phyloP scores from a whole-genome alignment of 64 coral and sea anemone genomes.

The Montipora capricornis region DNA sequence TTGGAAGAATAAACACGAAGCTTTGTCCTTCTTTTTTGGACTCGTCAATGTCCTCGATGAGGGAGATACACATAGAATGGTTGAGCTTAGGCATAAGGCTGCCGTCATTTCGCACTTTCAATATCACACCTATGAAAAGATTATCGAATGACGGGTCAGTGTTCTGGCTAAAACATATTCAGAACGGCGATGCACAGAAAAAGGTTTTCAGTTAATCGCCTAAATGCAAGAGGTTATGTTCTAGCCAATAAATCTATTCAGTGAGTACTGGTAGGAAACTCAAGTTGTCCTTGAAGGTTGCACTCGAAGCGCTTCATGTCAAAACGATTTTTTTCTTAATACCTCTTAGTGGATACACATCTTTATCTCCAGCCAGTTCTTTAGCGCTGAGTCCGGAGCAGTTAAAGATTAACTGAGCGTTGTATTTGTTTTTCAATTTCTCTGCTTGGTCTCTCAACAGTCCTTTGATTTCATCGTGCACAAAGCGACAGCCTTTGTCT shows the following conservation, averaged over 20 bases:
- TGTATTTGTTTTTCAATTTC: constrained; percentile 49
- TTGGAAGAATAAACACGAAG: not conserved
- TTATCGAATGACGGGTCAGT: not conserved
- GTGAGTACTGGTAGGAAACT: too few relatives aligned
- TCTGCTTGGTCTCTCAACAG: constrained; percentile 45
- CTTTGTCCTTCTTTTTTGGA: constrained; percentile 44
- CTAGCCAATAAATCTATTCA: not conserved
- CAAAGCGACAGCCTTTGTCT: constrained; percentile 50
- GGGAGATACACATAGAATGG: constrained; percentile 33
- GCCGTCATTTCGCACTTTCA: constrained; percentile 59
- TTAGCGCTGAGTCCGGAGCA: constrained; percentile 48
- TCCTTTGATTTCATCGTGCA: constrained; percentile 49
- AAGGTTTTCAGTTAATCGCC: too few relatives aligned
- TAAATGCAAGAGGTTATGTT: not conserved
- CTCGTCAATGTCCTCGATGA: constrained; percentile 50
- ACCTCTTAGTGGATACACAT: constrained; percentile 58
- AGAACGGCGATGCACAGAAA: too few relatives aligned
- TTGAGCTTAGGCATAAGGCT: constrained; percentile 61
- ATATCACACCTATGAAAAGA: constrained; percentile 29
- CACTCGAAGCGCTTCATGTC: too few relatives aligned
- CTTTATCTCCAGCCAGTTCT: constrained; percentile 52
- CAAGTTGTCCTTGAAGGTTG: too few relatives aligned
- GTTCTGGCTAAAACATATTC: too few relatives aligned
- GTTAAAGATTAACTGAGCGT: constrained; percentile 39
- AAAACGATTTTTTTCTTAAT: not conserved